Conservation (phyloP, 1,140 invertebrate species). For the Homalodisca vitripennis region DNA sequence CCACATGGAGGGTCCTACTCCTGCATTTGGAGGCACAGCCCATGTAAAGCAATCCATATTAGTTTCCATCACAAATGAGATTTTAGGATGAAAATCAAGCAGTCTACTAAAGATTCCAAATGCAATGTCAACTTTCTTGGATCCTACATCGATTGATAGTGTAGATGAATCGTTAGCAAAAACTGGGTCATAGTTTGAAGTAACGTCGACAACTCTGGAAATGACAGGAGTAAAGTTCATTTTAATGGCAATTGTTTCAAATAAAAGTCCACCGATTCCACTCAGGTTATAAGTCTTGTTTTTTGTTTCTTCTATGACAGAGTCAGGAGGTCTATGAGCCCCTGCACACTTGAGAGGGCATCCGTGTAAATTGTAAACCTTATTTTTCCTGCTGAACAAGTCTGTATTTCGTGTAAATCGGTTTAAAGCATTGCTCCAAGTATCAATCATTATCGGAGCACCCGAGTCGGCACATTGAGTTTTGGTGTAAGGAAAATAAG, state of each 20-base stretch:
- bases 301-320: conserved; percentile 30
- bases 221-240: conserved; percentile 41
- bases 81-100: conserved; percentile 35
- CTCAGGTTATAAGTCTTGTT: conserved; percentile 31
- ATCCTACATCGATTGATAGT: conserved; percentile 26
- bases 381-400: conserved; percentile 37
- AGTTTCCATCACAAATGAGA: conserved; percentile 37
- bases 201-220: conserved; percentile 26
- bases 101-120: conserved; percentile 40
- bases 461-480: conserved; percentile 38
- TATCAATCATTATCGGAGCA: conserved; percentile 39
- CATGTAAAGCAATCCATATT: conserved; percentile 44
- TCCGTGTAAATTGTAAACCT: conserved; percentile 36
- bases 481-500: conserved; percentile 39
- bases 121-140: conserved; percentile 38
- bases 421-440: conserved; percentile 33
- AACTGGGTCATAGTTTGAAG: conserved; percentile 33
- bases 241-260: conserved; percentile 37
- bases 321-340: conserved; percentile 38
- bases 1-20: conserved; percentile 39
- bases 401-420: conserved; percentile 30
- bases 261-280: conserved; percentile 35
- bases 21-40: conserved; percentile 41
- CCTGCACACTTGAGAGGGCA: conserved; percentile 40
- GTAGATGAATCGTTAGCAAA: conserved; percentile 37